Evolutionary conservation across 2,797 vertebrate genomes (phyloP).

Genomic region (Spinus olivaceus): DNA sequence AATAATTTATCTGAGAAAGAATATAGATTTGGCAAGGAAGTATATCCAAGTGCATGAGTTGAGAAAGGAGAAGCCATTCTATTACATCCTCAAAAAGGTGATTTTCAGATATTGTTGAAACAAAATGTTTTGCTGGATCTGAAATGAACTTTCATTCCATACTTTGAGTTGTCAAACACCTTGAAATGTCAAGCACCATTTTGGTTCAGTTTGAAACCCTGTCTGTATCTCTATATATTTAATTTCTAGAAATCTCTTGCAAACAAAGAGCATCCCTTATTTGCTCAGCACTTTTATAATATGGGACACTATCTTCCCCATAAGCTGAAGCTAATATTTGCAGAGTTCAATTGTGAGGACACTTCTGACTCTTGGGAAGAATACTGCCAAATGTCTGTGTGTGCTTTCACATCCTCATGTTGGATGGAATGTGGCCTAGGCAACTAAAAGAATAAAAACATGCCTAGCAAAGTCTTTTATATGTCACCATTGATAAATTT

Average conservation of each 20-base stretch:
- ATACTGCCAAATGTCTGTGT: background rate
- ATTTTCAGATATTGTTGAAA: background rate
- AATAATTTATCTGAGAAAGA: background rate
- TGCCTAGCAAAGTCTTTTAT: background rate
- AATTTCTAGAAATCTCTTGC: constrained; percentile 20
- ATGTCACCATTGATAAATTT: background rate
- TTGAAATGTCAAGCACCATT: background rate
- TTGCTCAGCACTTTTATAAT: constrained; percentile 29
- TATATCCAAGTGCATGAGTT: background rate
- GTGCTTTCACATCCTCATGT: background rate
- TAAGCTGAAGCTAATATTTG: constrained; percentile 55
- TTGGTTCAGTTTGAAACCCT: background rate
- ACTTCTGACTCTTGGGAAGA: constrained; percentile 9
- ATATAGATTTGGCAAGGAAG: background rate
- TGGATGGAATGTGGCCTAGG: background rate
- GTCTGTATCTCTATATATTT: constrained; percentile 8
- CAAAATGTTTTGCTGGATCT: background rate
- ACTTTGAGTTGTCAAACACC: background rate
- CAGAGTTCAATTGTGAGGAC: background rate
- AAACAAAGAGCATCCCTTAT: constrained; percentile 32
- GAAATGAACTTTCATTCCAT: background rate
- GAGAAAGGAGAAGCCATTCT: background rate
- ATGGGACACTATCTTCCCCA: constrained; percentile 11
- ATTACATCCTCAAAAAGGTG: background rate
- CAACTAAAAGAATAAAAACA: background rate